Conservation (phyloP, 2,113 vertebrate species). For the Bothrops jararaca region DNA sequence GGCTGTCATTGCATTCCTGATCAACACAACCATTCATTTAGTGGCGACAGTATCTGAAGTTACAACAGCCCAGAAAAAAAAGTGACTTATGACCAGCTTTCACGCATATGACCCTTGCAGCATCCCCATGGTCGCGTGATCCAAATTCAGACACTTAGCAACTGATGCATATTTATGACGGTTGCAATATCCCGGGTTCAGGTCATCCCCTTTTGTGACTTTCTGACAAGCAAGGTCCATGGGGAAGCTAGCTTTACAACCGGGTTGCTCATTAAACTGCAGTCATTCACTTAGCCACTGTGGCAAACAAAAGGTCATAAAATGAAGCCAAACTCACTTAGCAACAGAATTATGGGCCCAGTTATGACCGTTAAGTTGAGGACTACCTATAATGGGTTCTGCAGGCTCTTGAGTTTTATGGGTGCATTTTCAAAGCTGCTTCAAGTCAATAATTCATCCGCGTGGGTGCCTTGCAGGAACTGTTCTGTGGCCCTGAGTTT, state of each 20-base stretch:
- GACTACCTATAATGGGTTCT: neutral
- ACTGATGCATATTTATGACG: too few species aligned
- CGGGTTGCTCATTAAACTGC: neutral
- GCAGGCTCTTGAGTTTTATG: neutral
- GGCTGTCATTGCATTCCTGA: too few species aligned
- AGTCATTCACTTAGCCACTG: neutral
- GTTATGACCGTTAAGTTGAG: neutral
- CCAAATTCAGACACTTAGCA: too few species aligned
- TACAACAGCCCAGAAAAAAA: too few species aligned
- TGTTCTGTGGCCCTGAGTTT: constrained; percentile 62
- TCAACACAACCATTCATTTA: too few species aligned
- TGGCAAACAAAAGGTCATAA: neutral
- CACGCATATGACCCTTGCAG: too few species aligned
- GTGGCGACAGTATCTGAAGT: too few species aligned
- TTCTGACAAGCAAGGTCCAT: too few species aligned
- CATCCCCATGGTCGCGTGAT: too few species aligned
- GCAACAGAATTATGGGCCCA: neutral
- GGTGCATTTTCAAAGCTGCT: neutral
- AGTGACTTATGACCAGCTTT: too few species aligned
- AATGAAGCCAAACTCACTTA: neutral
- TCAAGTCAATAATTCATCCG: neutral
- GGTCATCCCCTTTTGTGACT: too few species aligned
- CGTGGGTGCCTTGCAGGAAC: constrained; percentile 63
- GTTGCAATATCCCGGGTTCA: too few species aligned
- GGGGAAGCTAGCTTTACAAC: neutral